Evolutionary conservation across 2,888 invertebrate species (phyloP).

Genomic region (Corythucha ciliata): DNA sequence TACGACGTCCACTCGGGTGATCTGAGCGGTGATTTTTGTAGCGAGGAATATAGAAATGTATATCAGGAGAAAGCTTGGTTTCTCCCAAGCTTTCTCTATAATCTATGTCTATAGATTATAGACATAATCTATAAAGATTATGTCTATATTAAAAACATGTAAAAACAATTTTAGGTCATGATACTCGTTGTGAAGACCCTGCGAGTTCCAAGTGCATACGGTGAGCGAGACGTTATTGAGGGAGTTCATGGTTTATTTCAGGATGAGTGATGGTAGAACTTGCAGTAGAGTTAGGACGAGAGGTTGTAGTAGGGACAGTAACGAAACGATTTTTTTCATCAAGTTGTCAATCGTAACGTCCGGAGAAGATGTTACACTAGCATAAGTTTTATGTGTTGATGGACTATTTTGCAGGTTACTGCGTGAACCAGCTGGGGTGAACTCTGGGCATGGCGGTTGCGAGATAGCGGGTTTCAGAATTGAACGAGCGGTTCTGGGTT

Average conservation of each 20-base stretch:
- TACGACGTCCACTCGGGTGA: neutral
- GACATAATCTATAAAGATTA: neutral
- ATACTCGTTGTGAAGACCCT: neutral
- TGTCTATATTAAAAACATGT: neutral
- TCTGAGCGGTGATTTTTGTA: neutral
- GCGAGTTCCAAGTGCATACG: slow-evolving; percentile 9
- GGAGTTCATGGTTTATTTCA: neutral
- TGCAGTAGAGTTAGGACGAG: neutral
- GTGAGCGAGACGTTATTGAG: neutral
- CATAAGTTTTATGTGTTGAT: too few relatives aligned
- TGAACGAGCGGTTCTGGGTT: neutral
- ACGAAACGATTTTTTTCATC: slow-evolving; percentile 10
- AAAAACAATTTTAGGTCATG: slow-evolving; percentile 2
- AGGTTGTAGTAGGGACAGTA: neutral
- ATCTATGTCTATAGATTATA: too few relatives aligned
- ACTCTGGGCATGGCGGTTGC: too few relatives aligned
- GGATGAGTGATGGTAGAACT: neutral
- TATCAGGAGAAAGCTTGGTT: slow-evolving; percentile 5
- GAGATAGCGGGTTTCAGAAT: too few relatives aligned
- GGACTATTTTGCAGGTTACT: too few relatives aligned
- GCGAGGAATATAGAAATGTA: neutral
- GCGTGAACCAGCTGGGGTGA: too few relatives aligned
- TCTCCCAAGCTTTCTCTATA: too few relatives aligned
- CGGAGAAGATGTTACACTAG: too few relatives aligned
- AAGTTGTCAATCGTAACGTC: too few relatives aligned